Conservation (phyloP, 2,113 vertebrate genomes). For the Garra rufa region DNA sequence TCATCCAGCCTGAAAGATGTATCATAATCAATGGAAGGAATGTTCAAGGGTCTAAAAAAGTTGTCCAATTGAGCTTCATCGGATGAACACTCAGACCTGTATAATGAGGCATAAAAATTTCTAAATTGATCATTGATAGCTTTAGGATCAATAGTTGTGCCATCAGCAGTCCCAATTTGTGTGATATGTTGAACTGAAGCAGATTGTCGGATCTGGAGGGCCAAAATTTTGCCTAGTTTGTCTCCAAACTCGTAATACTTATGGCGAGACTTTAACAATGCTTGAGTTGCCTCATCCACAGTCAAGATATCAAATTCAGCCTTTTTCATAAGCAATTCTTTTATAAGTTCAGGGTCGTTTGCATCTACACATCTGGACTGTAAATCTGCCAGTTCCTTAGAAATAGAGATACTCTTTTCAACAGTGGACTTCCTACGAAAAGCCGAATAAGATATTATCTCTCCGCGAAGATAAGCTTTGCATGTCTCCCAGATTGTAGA, state of each 20-base stretch:
- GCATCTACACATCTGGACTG: no score
- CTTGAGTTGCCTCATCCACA: no score
- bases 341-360: no score
- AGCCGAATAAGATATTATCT: no score
- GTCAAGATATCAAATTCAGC: no score
- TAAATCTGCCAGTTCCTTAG: no score
- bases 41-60: neutral
- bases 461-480: no score
- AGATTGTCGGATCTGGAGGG: neutral
- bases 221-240: neutral
- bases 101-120: neutral
- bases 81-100: constrained; percentile 8
- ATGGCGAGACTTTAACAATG: neutral
- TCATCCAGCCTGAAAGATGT: neutral
- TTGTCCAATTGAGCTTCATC: neutral
- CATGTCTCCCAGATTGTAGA: no score
- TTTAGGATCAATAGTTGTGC: neutral
- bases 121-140: neutral
- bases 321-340: no score
- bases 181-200: neutral
- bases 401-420: no score
- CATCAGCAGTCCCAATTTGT: neutral
- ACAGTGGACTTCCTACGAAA: no score
- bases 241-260: constrained; percentile 1
- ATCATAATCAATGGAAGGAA: neutral